Evolutionary conservation across 2,797 vertebrate species (phyloP).

Genomic region (Phataginus tricuspis): DNA sequence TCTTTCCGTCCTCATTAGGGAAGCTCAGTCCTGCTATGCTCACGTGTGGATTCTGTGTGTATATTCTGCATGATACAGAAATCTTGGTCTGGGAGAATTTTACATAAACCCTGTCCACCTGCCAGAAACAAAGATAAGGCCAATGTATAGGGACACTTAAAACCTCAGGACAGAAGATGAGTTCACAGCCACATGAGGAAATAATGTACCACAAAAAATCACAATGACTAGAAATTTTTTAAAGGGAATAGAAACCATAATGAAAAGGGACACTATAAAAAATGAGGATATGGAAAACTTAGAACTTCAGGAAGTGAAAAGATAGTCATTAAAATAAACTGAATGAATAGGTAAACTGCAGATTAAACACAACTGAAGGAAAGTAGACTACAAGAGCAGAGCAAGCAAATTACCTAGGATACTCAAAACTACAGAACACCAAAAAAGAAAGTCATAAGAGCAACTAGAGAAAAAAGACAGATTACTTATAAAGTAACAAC

Average conservation of each 20-base stretch:
- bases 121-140: background rate
- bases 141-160: background rate
- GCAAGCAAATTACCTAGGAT: background rate
- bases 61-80: background rate
- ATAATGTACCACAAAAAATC: background rate
- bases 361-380: background rate
- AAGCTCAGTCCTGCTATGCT: background rate
- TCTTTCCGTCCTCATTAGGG: background rate
- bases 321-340: background rate
- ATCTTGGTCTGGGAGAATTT: background rate
- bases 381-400: background rate
- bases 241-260: constrained; percentile 32
- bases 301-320: constrained; percentile 24
- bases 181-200: constrained; percentile 25
- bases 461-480: background rate
- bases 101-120: background rate
- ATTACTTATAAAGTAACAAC: background rate
- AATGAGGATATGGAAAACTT: background rate
- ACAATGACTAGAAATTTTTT: background rate
- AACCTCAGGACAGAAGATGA: background rate
- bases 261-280: background rate
- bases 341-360: background rate
- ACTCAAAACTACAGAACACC: background rate
- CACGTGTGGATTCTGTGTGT: background rate
- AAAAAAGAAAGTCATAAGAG: background rate